These are phyloP conservation scores for Acanthosoma haemorrhoidale DNA, from an alignment of 2,888 invertebrate species.

Conservation along the genomic window DNA sequence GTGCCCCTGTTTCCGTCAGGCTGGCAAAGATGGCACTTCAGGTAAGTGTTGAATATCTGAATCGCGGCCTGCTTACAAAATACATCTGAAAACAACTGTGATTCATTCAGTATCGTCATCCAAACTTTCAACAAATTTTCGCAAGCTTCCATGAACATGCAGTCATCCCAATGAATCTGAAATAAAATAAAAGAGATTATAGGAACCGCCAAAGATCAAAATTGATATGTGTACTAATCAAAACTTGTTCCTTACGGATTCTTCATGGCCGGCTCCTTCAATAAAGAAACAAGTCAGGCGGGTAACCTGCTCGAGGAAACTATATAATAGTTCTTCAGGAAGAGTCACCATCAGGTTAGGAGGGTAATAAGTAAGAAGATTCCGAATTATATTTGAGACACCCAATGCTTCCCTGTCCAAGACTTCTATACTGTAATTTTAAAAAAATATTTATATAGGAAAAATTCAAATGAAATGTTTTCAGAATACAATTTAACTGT, in stretches of 20 bases:
- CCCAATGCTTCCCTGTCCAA: constrained; percentile 62
- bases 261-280: constrained; percentile 60
- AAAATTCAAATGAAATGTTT: background rate
- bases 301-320: constrained; percentile 58
- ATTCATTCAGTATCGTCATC: constrained; percentile 54
- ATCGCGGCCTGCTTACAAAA: constrained; percentile 49
- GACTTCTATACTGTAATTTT: constrained; percentile 52
- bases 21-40: constrained; percentile 72
- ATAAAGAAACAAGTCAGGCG: constrained; percentile 59
- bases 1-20: constrained; percentile 67
- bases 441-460: background rate
- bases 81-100: constrained; percentile 47
- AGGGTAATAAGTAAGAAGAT: constrained; percentile 57
- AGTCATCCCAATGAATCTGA: constrained; percentile 50
- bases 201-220: background rate
- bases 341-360: constrained; percentile 50
- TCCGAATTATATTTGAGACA: constrained; percentile 60
- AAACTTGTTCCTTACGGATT: constrained; percentile 52
- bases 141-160: constrained; percentile 61
- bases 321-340: constrained; percentile 49
- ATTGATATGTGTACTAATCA: background rate
- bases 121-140: constrained; percentile 64
- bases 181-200: constrained; percentile 34
- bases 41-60: constrained; percentile 71
- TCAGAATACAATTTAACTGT: background rate